Evolutionary conservation across 2,113 vertebrate genomes (phyloP).

Genomic region (Ariopsis seemanni): DNA sequence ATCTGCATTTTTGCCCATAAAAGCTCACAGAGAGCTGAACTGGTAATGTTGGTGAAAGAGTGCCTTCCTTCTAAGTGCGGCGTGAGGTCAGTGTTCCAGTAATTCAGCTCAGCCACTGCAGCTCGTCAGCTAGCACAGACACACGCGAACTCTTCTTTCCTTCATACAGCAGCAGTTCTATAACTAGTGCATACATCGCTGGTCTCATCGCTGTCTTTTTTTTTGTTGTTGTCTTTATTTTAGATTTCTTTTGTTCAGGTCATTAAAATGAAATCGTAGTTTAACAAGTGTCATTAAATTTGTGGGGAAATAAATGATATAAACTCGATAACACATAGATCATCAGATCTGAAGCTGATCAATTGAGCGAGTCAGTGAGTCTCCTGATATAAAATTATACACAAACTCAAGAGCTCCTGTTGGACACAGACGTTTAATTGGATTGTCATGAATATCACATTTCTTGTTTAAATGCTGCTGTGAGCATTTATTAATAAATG

Average conservation of each 20-base stretch:
- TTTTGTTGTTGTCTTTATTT: not conserved
- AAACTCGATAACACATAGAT: not conserved
- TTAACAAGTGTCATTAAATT: not conserved
- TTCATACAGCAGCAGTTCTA: not conserved
- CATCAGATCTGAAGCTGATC: not conserved
- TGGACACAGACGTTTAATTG: not conserved
- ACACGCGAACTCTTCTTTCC: not conserved
- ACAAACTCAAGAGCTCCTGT: not conserved
- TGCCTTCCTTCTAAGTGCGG: too few species aligned
- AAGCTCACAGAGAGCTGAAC: not conserved
- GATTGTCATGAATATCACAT: not conserved
- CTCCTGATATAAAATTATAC: not conserved
- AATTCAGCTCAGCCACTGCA: conserved; percentile 10
- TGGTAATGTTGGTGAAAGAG: not conserved
- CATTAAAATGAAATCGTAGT: not conserved
- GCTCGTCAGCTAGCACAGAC: not conserved
- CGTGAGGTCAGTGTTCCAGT: not conserved
- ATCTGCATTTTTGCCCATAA: not conserved
- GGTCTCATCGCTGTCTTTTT: not conserved
- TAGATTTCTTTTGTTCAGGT: not conserved
- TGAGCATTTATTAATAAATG: not conserved
- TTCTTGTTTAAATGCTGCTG: not conserved
- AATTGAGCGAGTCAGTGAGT: not conserved
- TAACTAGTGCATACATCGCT: not conserved
- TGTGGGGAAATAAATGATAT: not conserved